These are phyloP conservation scores for Athrips mouffetella DNA, from an alignment of 2,888 invertebrate species.

Conservation along the genomic window DNA sequence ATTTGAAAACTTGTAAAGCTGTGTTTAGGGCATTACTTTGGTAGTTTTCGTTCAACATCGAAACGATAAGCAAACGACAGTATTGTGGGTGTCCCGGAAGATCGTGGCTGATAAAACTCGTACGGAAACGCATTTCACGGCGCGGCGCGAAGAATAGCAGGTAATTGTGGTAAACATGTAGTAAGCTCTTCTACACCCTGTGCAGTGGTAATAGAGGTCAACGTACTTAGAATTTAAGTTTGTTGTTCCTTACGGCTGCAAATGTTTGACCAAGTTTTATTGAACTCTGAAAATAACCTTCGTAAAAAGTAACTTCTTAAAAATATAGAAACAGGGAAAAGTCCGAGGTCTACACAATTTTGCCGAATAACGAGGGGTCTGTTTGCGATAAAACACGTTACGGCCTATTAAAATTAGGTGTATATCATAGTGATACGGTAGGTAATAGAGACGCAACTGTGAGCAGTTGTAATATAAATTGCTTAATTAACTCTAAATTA, in stretches of 20 bases:
- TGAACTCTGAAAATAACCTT: not conserved
- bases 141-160: conserved; percentile 33
- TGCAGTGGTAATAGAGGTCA: conserved; percentile 11
- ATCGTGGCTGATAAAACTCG: conserved; percentile 38
- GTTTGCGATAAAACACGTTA: conserved; percentile 25
- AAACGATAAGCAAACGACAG: conserved; percentile 29
- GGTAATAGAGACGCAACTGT: not conserved
- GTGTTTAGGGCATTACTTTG: not conserved
- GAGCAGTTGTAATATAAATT: conserved; percentile 14
- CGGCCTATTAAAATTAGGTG: conserved; percentile 20
- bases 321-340: not conserved
- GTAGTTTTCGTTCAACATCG: not conserved
- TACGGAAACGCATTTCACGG: conserved; percentile 46
- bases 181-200: conserved; percentile 9
- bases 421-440: conserved; percentile 17
- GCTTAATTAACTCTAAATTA: conserved; percentile 13
- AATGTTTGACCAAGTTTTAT: not conserved
- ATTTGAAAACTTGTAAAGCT: not conserved
- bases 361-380: not conserved
- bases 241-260: conserved; percentile 3
- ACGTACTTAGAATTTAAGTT: not conserved
- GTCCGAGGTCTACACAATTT: not conserved
- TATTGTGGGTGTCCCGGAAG: conserved; percentile 32
- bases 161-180: conserved; percentile 31
- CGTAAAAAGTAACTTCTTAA: not conserved